Evolutionary conservation across 2,113 vertebrate genomes (phyloP).

Genomic region (Chamaetylas fuelleborni): DNA sequence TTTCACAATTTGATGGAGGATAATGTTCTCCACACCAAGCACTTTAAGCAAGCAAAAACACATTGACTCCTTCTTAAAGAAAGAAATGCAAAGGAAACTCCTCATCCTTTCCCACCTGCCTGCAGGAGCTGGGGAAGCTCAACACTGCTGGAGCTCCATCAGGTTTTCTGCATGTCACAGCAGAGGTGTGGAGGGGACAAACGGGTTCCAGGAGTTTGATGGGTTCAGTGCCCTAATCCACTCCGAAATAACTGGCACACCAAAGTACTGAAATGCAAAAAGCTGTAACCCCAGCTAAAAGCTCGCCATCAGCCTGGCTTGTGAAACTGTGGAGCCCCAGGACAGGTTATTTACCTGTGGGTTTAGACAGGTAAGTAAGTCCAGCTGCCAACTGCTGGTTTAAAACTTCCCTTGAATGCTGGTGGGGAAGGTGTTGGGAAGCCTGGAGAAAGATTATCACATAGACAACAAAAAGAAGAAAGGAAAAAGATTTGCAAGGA

Average conservation of each 20-base stretch:
- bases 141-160: background rate
- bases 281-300: background rate
- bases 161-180: accelerated
- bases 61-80: background rate
- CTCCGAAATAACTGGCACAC: background rate
- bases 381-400: background rate
- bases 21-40: background rate
- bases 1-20: background rate
- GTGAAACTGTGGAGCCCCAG: no score
- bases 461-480: background rate
- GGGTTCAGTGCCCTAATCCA: background rate
- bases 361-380: background rate
- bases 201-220: accelerated
- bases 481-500: background rate
- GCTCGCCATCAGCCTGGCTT: background rate
- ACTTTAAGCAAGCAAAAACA: background rate
- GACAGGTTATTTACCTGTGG: background rate
- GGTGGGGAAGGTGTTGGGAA: background rate
- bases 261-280: background rate
- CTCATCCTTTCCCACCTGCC: background rate
- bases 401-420: background rate
- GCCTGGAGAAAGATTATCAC: background rate
- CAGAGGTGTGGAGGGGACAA: background rate
- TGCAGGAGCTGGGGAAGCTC: background rate
- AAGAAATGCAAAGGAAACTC: background rate